Evolutionary conservation across 2,113 vertebrate species (phyloP).

Genomic region (Lamprotornis superbus): DNA sequence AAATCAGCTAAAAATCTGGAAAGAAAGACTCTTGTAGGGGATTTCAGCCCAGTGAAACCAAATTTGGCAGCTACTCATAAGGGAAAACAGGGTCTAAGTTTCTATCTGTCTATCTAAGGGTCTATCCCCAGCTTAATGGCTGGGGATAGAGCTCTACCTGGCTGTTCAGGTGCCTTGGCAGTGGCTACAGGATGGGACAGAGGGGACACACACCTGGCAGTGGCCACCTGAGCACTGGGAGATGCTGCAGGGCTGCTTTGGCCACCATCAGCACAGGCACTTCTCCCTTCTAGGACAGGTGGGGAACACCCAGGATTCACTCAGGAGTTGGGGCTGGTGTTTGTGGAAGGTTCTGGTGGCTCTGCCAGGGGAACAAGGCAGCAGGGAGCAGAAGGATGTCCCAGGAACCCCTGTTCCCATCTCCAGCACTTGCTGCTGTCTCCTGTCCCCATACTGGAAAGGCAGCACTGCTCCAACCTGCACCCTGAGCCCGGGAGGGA

Average conservation of each 20-base stretch:
- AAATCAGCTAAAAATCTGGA: neutral
- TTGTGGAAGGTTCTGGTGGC: neutral
- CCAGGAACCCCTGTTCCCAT: neutral
- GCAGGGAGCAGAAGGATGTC: neutral
- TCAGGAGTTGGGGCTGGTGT: neutral
- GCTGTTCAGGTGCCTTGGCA: neutral
- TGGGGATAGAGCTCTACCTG: neutral
- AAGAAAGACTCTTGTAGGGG: neutral
- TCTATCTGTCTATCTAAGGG: too few species aligned
- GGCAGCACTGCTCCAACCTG: neutral
- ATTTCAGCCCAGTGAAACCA: neutral
- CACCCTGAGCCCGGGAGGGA: neutral
- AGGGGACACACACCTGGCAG: too few species aligned
- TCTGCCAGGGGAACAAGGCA: neutral
- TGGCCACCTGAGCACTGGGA: neutral
- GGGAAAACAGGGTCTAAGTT: neutral
- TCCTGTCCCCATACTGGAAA: neutral
- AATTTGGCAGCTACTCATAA: neutral
- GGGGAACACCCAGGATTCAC: too few species aligned
- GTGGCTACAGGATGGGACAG: neutral
- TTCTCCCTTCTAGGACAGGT: neutral
- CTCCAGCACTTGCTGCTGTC: neutral
- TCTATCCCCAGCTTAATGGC: neutral
- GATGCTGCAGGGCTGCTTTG: neutral
- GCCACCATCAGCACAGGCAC: accelerated